Evolutionary conservation across 2,797 vertebrate species (phyloP).

Genomic region (Antrozous pallidus): DNA sequence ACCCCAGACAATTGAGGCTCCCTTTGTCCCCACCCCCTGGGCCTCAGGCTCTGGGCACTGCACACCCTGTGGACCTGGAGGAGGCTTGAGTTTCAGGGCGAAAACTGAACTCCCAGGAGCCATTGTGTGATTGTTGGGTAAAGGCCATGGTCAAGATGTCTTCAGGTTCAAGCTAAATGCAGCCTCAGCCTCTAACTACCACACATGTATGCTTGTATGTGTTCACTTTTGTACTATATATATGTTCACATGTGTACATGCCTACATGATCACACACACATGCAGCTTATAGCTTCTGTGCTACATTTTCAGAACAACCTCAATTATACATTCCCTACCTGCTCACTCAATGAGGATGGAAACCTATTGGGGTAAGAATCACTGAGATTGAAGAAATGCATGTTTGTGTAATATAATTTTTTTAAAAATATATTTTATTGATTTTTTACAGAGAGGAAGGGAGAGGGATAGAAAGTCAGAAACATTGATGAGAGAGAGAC

Average conservation of each 20-base stretch:
- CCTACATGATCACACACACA: accelerated
- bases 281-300: accelerated
- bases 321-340: background rate
- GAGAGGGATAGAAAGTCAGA: too few species aligned
- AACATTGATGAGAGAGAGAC: too few species aligned
- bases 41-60: background rate
- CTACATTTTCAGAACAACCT: background rate
- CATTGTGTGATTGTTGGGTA: accelerated
- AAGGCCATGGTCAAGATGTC: background rate
- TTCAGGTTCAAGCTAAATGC: background rate
- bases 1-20: background rate
- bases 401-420: constrained; percentile 4
- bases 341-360: background rate
- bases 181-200: background rate
- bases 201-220: background rate
- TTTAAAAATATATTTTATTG: too few species aligned
- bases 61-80: background rate
- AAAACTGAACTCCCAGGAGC: background rate
- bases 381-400: accelerated
- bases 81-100: background rate
- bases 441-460: too few species aligned
- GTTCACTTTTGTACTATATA: background rate
- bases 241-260: background rate
- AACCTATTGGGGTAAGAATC: background rate
- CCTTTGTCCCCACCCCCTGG: accelerated